These are phyloP conservation scores for Arrhamphus sclerolepis DNA, from an alignment of 2,797 vertebrate species.

Conservation along the genomic window DNA sequence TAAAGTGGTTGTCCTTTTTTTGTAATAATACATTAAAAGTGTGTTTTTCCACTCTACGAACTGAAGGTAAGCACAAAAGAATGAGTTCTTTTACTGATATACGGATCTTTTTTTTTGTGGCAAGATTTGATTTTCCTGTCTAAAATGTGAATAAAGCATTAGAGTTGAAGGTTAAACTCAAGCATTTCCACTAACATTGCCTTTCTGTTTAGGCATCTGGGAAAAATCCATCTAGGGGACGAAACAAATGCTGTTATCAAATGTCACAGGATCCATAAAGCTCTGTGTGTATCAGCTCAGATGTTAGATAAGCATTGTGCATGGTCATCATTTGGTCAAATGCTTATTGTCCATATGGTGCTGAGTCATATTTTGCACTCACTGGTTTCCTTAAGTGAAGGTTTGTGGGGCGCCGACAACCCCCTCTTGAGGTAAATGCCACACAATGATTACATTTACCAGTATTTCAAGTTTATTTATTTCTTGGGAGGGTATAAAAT, in stretches of 20 bases:
- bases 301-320: constrained; percentile 29
- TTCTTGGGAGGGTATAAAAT: neutral
- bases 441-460: constrained; percentile 41
- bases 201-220: constrained; percentile 25
- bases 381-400: constrained; percentile 21
- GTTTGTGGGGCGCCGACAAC: constrained; percentile 28
- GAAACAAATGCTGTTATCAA: constrained; percentile 35
- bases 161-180: constrained; percentile 24
- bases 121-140: constrained; percentile 19
- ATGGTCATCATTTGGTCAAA: constrained; percentile 51
- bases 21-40: neutral
- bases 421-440: constrained; percentile 37
- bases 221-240: constrained; percentile 40
- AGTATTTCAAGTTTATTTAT: neutral
- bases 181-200: constrained; percentile 25
- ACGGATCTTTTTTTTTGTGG: constrained; percentile 14
- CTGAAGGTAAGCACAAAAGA: constrained; percentile 12
- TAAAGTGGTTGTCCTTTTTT: constrained; percentile 1
- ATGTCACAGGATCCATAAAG: constrained; percentile 34
- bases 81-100: constrained; percentile 2
- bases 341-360: constrained; percentile 58
- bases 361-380: constrained; percentile 50
- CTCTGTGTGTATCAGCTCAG: constrained; percentile 33
- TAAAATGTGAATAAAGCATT: constrained; percentile 29
- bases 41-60: neutral